Evolutionary conservation across 2,797 vertebrate species (phyloP), one percentile per base, ranked within the genome.

Genomic region (Trachops cirrhosus): DNA sequence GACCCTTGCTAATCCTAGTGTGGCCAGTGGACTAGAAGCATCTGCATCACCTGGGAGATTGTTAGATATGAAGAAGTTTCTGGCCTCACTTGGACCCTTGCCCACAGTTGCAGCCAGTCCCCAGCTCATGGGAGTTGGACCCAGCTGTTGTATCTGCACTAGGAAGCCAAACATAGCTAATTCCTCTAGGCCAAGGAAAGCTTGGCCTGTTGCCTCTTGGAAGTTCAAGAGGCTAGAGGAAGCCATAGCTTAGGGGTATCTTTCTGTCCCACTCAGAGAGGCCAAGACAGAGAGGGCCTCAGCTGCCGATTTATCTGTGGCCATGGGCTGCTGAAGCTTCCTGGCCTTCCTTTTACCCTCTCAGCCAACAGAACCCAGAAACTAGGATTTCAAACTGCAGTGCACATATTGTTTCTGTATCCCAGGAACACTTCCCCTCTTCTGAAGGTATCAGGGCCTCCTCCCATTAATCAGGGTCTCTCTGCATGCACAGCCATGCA

Each of bases 191-290:
- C 90, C 92, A 92, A n/a, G 48, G 50, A 93, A 94, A 74, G n/a
- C 57, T 93, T 93, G 92, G 85, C 74, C 62, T 71, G 22, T 29
- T 88, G 84, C 82, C 90, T 88, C n/a, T 68, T 77, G 48, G 68
- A 95, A 96, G 88, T 95, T 94, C 90, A 88, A 89, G 90, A 87
- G 80, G 62, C 54, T 59, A 95, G 41, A 93, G 71, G 46, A 86
- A 89, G 84, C 16, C 26, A 7, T 14, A 64, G 82, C 74, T 88
- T 54, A 75, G 34, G 57, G 64, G n/a, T 92, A 85, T 77, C 26
- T 88, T 94, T 90, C 83, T 92, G 39, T 39, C n/a, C 39, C 74
- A 62, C 54, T 93, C 73, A 34, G 19, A 85, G 34, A 50, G 74
- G 77, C 87, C 78, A 91, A 94, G 80, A 37, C 11, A 59, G 4